Conservation (phyloP, 2,113 vertebrate species). For the Tragelaphus buxtoni region DNA sequence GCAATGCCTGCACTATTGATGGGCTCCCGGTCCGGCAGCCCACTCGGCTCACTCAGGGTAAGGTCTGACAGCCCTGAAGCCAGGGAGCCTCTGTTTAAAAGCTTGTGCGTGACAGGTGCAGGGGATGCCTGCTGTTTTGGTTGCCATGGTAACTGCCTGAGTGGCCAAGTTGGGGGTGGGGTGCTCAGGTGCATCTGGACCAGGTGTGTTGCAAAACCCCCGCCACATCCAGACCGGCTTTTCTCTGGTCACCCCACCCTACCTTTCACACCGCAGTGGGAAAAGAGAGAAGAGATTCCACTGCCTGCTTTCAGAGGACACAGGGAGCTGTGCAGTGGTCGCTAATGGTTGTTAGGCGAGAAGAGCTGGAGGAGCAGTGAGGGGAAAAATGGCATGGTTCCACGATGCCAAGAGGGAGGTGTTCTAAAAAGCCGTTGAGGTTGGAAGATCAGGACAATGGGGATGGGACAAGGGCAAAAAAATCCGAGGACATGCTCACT, state of each 20-base stretch:
- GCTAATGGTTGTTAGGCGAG: background rate
- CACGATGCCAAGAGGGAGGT: background rate
- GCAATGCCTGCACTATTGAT: conserved; percentile 89
- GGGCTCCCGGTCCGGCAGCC: conserved; percentile 85
- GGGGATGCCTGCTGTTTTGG: background rate
- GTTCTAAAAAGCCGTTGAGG: background rate
- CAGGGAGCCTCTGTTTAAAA: background rate
- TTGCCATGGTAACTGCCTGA: conserved; percentile 3
- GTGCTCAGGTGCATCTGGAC: background rate
- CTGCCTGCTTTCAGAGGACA: background rate
- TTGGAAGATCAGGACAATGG: background rate
- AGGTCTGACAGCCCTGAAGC: background rate
- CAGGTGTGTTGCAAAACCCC: background rate
- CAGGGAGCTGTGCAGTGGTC: background rate
- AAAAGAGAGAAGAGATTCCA: background rate
- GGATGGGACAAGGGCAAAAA: background rate
- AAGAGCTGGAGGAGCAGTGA: background rate
- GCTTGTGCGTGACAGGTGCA: background rate
- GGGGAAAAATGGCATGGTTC: background rate
- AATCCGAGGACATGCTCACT: background rate
- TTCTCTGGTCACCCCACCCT: background rate
- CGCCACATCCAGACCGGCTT: background rate
- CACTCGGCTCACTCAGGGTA: conserved; percentile 92
- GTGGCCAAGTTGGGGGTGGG: background rate
- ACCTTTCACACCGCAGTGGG: background rate